Evolutionary conservation across 1,140 invertebrate species (phyloP).

Genomic region (Chironomus tepperi): DNA sequence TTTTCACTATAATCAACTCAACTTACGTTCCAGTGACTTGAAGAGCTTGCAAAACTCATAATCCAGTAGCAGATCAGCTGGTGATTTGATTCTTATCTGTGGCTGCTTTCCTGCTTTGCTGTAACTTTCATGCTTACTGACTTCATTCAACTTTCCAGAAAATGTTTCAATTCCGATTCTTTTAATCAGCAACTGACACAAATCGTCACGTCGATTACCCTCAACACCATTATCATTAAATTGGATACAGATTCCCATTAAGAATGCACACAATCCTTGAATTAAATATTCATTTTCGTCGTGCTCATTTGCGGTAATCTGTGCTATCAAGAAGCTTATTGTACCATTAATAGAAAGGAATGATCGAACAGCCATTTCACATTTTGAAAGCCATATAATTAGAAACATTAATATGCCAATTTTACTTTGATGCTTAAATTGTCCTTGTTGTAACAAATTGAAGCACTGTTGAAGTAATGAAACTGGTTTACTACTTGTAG

Average conservation of each 20-base stretch:
- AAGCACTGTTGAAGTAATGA: constrained; percentile 83
- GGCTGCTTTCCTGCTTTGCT: constrained; percentile 87
- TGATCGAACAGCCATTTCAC: constrained; percentile 69
- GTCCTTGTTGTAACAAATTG: constrained; percentile 72
- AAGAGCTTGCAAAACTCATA: constrained; percentile 91
- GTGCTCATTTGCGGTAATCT: constrained; percentile 66
- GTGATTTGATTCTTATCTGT: constrained; percentile 66
- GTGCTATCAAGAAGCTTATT: constrained; percentile 73
- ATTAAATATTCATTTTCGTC: constrained; percentile 83
- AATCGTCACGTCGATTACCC: constrained; percentile 68
- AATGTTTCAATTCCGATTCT: constrained; percentile 87
- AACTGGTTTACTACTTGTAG: constrained; percentile 71
- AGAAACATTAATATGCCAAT: constrained; percentile 87
- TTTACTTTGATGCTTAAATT: constrained; percentile 74
- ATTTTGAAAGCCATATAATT: constrained; percentile 80
- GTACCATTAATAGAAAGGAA: constrained; percentile 79
- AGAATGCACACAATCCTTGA: constrained; percentile 86
- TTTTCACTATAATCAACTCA: not conserved
- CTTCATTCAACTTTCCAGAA: constrained; percentile 74
- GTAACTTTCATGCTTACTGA: constrained; percentile 85
- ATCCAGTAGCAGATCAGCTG: constrained; percentile 80
- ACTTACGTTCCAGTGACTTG: constrained; percentile 63
- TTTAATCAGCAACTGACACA: constrained; percentile 73
- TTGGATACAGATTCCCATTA: constrained; percentile 85
- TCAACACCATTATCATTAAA: constrained; percentile 84